Conservation (phyloP, 1,140 invertebrate genomes). For the Brachionus sp. region DNA sequence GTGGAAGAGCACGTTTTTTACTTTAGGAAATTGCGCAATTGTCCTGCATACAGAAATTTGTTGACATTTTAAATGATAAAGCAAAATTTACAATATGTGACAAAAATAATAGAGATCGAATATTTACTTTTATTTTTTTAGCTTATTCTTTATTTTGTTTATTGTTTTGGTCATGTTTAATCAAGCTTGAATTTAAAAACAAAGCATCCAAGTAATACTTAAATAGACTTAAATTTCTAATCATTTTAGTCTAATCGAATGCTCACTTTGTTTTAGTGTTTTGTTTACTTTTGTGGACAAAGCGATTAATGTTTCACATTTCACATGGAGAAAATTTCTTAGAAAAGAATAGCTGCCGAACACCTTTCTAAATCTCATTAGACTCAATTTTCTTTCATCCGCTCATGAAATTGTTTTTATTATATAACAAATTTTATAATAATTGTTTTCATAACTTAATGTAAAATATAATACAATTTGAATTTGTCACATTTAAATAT, state of each 20-base stretch:
- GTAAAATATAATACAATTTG: neutral
- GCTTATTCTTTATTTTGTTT: neutral
- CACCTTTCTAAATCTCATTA: neutral
- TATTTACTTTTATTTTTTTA: neutral
- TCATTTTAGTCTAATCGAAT: slow-evolving; percentile 5
- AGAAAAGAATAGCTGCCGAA: neutral
- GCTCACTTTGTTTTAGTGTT: neutral
- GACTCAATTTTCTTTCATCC: neutral
- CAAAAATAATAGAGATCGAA: slow-evolving; percentile 26
- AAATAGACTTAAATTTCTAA: slow-evolving; percentile 12
- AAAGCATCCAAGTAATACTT: neutral
- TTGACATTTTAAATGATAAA: neutral
- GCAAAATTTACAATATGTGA: neutral
- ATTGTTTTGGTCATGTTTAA: slow-evolving; percentile 34
- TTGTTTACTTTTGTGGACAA: neutral
- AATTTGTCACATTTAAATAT: slow-evolving; percentile 1
- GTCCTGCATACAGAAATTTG: neutral
- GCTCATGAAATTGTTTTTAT: neutral
- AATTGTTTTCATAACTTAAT: neutral
- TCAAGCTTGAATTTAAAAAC: neutral
- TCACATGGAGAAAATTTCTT: neutral
- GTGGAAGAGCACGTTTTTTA: neutral
- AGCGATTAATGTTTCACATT: neutral
- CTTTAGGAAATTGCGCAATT: neutral
- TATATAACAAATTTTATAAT: slow-evolving; percentile 8